Conservation (phyloP, 2,888 invertebrate genomes). For the Dolichopus griseipennis region DNA sequence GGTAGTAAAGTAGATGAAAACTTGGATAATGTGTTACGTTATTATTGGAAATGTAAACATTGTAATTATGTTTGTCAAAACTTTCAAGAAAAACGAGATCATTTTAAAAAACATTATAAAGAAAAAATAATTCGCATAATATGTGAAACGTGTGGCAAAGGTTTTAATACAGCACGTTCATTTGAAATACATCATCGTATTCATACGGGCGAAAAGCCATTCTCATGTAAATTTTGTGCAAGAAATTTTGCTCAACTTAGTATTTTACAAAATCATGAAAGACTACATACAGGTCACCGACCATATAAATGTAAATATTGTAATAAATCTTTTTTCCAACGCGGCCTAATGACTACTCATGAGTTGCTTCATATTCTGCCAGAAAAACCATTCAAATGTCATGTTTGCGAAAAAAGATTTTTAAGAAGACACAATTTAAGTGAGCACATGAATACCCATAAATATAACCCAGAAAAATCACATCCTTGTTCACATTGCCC, state of each 20-base stretch:
- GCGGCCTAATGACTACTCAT: not conserved
- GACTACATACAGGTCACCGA: not conserved
- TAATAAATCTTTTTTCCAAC: not conserved
- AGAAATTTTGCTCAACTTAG: not conserved
- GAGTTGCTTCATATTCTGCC: not conserved
- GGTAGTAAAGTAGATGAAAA: not conserved
- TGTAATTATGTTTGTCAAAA: not conserved
- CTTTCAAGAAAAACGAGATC: not conserved
- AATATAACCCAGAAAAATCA: too few species aligned
- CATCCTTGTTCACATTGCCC: too few species aligned
- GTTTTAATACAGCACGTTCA: not conserved
- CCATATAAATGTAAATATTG: not conserved
- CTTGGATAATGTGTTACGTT: not conserved
- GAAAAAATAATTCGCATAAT: not conserved
- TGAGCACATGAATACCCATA: not conserved
- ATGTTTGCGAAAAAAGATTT: not conserved
- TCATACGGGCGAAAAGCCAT: not conserved
- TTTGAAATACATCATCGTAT: not conserved
- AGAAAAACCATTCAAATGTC: not conserved
- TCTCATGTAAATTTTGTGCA: not conserved
- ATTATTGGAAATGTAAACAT: not conserved
- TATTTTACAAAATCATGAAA: not conserved
- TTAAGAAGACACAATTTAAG: not conserved
- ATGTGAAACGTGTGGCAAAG: constrained; percentile 5
- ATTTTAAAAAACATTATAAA: not conserved